These are phyloP conservation scores for Scelioninae gen. 2 DNA, from an alignment of 2,888 invertebrate genomes.

Conservation along the genomic window DNA sequence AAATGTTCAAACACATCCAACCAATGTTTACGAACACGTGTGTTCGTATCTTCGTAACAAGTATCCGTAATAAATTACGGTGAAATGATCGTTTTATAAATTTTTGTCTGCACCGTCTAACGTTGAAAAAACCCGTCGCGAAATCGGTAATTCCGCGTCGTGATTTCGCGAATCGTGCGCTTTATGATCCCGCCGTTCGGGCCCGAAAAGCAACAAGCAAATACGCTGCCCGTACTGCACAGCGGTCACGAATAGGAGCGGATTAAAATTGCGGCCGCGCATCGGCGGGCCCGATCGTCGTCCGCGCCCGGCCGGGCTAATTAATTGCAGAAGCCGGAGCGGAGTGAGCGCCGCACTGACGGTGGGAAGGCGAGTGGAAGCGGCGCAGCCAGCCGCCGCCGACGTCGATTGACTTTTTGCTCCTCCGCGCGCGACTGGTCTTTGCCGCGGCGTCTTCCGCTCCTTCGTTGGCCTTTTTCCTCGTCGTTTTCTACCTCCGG, in stretches of 20 bases:
- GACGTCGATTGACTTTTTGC: constrained; percentile 69
- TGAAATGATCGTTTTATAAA: too few relatives aligned
- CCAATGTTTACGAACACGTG: too few relatives aligned
- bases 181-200: constrained; percentile 6
- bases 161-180: constrained; percentile 3
- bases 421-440: constrained; percentile 46
- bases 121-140: too few relatives aligned
- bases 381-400: constrained; percentile 44
- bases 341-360: constrained; percentile 41
- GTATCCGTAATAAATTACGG: too few relatives aligned
- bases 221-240: constrained; percentile 32
- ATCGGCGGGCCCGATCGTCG: constrained; percentile 68
- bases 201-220: constrained; percentile 57
- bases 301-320: constrained; percentile 64
- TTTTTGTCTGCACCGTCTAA: too few relatives aligned
- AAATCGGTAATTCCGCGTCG: background rate
- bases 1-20: too few relatives aligned
- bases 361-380: constrained; percentile 31
- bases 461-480: constrained; percentile 6
- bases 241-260: constrained; percentile 67
- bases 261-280: constrained; percentile 71
- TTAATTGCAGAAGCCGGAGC: constrained; percentile 70
- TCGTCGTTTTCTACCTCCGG: constrained; percentile 32
- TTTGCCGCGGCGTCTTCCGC: background rate
- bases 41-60: too few relatives aligned